Base-by-base conservation (phyloP, 2,113 vertebrate species). In the Oceanodroma tethys region DNA sequence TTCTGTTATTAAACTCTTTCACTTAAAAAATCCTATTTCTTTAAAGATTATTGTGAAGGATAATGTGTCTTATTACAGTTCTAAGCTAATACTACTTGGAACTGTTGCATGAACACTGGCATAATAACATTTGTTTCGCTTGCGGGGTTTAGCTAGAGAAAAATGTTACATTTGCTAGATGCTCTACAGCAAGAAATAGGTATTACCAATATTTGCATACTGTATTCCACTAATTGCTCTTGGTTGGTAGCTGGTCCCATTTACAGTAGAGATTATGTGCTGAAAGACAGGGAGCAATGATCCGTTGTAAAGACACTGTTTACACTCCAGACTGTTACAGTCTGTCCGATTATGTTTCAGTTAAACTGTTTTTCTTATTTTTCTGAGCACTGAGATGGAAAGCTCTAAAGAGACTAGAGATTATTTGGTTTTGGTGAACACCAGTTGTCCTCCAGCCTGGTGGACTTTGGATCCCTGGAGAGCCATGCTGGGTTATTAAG, bases 201-300 rank as follows among this genome's bases (percentile, higher is more conserved):
- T 93, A 84, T 93, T 95, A 93, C 29, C 30, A 91, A 18, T 85
- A 93, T 95, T 96, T 97, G 68, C 81, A 81, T 91, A 60, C 73
- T 66, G 27, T 86, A 83, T 94, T 89, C 94, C 78, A 90, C 90
- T 97, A 96, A 96, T 96, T 95, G 76, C 45, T 97, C 73, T 81
- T 98, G 66, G 86, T 91, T 91, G 30, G 13, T 88, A 86, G 65
- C 88, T 97, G 81, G 86, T 95, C 92, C 55, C 73, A 93, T 93
- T 97, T 88, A 92, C 79, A 93, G 75, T 47, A 94, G 93, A 96
- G 95, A 94, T 95, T 93, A 96, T 94, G 79, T 75, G 83, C 78
- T 94, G 90, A 78, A 95, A 94, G 90, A 79, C 86, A 93, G 43
- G 63, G 74, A 96, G 45, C 84, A 55, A 79, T 93, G 89, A 93